Base-by-base conservation (phyloP, 1,140 invertebrate genomes). In the Watersipora subatra region DNA sequence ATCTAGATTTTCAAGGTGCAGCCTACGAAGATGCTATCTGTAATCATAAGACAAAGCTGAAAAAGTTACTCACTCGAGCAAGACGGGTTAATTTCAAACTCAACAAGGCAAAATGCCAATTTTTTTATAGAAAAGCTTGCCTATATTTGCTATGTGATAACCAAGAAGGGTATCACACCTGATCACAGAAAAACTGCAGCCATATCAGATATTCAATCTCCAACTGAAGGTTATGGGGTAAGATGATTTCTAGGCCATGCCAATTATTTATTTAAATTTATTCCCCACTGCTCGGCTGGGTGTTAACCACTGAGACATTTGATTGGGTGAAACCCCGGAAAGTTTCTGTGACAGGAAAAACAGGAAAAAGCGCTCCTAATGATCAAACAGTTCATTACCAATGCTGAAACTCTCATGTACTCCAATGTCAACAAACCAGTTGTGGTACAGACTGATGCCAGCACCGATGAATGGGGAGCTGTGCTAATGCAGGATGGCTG, bases 401-500 rank as follows among this genome's bases (percentile, higher is more conserved):
- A 56, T 28, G 64, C 67, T 22, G 55, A 70, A 22, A 28, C 64
- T 15, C 63, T 72, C 12, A 25, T 29, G 34, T 62, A 46, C 64
- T 66, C 34, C 29, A 58, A 66, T 24, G 28, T 3, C 20, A n/a
- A 28, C 25, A 61, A 66, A 34, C 34, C 34, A 46, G 34, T 46
- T 7, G 34, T 46, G 7, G 34, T 76, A 20, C 68, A 74, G 64
- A 57, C 63, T 20, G 73, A 74, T 67, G 66, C 69, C 17, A 68
- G 34, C 20, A 68, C 68, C 24, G n/a, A 72, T 30, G 81, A 76
- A 0, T 63, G 83, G 22, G 80, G 79, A 20, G 75, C 75, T 28
- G 73, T 77, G 7, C 46, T 83, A 1, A 55, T 80, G 7, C 81
- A 84, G 67, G 72, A 81, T 62, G 25, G 75, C 76, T 70, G 71